These are phyloP conservation scores for Celastrina argiolus DNA, from an alignment of 2,888 invertebrate species.

Conservation along the genomic window DNA sequence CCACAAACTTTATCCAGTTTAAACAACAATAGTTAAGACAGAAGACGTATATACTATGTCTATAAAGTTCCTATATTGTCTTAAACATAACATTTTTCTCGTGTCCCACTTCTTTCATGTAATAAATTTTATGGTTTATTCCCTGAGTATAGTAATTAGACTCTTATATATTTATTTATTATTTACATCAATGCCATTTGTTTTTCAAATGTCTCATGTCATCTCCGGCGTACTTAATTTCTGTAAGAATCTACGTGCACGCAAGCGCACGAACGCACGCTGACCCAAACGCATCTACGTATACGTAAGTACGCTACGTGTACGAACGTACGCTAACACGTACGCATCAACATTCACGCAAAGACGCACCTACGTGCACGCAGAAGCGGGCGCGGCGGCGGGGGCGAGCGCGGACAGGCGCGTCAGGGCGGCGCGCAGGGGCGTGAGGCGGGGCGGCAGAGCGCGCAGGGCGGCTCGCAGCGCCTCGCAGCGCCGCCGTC, in stretches of 20 bases:
- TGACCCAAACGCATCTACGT: not conserved
- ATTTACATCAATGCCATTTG: not conserved
- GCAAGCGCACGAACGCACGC: not conserved
- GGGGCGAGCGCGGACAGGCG: slow-evolving; percentile 26
- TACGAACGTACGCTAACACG: too few relatives aligned
- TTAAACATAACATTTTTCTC: too few relatives aligned
- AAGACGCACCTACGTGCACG: slow-evolving; percentile 30
- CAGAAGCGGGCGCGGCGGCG: slow-evolving; percentile 28
- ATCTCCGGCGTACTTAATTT: not conserved
- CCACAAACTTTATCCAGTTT: too few relatives aligned
- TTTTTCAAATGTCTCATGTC: not conserved
- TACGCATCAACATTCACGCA: not conserved
- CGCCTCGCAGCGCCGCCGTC: slow-evolving; percentile 80
- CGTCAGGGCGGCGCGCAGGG: slow-evolving; percentile 45
- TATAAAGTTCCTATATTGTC: too few relatives aligned
- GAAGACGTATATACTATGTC: too few relatives aligned
- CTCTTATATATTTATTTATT: too few relatives aligned
- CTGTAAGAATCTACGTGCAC: not conserved
- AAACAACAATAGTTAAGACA: too few relatives aligned
- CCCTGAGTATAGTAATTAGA: too few relatives aligned
- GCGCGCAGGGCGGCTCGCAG: slow-evolving; percentile 79
- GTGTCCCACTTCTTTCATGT: too few relatives aligned
- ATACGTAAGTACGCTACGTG: too few relatives aligned
- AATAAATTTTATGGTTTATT: too few relatives aligned
- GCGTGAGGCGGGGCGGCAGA: slow-evolving; percentile 64